A percentile compares a stretch with the other conserved stretches of the same genome.
phyloP scores from a whole-genome alignment of 2,888 invertebrate genomes.

The Microplitis deprimator region DNA sequence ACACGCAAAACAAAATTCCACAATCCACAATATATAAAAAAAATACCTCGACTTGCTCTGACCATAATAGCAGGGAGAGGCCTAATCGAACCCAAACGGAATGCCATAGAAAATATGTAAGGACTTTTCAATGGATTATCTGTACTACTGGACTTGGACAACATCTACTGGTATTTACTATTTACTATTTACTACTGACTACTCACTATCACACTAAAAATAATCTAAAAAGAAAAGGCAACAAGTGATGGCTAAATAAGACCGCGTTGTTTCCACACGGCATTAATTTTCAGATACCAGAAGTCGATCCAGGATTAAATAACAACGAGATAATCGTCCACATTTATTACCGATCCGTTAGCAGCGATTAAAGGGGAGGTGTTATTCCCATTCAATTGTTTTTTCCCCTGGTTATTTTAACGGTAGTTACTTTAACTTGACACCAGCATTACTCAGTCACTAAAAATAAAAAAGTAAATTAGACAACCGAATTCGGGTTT shows the following conservation, averaged over 20 bases:
- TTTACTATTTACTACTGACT: no score
- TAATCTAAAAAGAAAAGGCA: neutral
- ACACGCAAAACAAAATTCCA: slow-evolving; percentile 13
- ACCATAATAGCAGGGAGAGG: slow-evolving; percentile 46
- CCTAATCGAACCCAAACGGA: slow-evolving; percentile 46
- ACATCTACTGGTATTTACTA: neutral
- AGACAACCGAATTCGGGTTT: neutral
- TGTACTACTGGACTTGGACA: neutral
- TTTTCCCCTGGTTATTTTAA: neutral
- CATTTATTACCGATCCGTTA: slow-evolving; percentile 20
- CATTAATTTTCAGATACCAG: slow-evolving; percentile 47
- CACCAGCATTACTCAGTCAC: neutral
- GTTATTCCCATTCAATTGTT: slow-evolving; percentile 19
- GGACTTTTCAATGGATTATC: slow-evolving; percentile 42
- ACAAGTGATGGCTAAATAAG: slow-evolving; percentile 12
- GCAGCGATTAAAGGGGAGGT: slow-evolving; percentile 9
- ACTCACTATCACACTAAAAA: no score
- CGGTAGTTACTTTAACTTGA: neutral
- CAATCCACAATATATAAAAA: slow-evolving; percentile 23
- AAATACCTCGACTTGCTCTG: slow-evolving; percentile 14
- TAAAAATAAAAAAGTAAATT: neutral
- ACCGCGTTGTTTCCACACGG: slow-evolving; percentile 34
- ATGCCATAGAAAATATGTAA: slow-evolving; percentile 41
- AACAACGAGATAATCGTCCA: neutral
- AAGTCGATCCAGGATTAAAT: slow-evolving; percentile 17